phyloP scores from a whole-genome alignment of 2,113 vertebrate species.

The Heterochromis multidens region DNA sequence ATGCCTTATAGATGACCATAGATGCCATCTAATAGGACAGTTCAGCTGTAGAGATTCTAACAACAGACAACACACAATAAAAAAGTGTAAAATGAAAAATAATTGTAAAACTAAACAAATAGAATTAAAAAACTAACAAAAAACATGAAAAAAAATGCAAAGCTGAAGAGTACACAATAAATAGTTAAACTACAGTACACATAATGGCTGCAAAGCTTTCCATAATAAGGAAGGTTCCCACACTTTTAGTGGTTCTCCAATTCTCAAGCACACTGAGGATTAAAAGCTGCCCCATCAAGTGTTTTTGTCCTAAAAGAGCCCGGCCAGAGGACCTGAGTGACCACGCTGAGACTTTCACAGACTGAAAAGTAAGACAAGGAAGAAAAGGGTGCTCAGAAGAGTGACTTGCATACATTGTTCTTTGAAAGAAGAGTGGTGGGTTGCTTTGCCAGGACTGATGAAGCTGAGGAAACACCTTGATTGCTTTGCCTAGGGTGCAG shows the following conservation, averaged over 20 bases:
- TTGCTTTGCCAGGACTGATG: neutral
- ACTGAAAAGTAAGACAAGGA: neutral
- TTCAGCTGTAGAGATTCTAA: no score
- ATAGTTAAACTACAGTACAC: neutral
- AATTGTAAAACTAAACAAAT: neutral
- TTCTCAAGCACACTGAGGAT: neutral
- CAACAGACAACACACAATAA: neutral
- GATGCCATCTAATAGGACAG: no score
- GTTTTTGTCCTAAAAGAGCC: neutral
- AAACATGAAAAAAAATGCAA: fast-evolving
- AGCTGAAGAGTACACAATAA: neutral
- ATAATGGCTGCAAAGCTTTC: neutral
- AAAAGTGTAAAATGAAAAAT: neutral
- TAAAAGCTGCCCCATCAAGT: neutral
- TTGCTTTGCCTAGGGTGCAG: neutral
- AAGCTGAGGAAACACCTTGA: neutral
- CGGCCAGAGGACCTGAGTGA: neutral
- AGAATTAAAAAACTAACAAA: neutral
- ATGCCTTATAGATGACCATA: no score
- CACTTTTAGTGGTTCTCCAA: neutral
- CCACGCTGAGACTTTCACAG: neutral
- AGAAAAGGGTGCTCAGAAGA: neutral
- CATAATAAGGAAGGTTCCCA: neutral
- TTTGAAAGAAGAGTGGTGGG: neutral
- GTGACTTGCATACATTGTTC: neutral